Evolutionary conservation across 2,888 invertebrate genomes (phyloP).

Genomic region (Macropis europaea): DNA sequence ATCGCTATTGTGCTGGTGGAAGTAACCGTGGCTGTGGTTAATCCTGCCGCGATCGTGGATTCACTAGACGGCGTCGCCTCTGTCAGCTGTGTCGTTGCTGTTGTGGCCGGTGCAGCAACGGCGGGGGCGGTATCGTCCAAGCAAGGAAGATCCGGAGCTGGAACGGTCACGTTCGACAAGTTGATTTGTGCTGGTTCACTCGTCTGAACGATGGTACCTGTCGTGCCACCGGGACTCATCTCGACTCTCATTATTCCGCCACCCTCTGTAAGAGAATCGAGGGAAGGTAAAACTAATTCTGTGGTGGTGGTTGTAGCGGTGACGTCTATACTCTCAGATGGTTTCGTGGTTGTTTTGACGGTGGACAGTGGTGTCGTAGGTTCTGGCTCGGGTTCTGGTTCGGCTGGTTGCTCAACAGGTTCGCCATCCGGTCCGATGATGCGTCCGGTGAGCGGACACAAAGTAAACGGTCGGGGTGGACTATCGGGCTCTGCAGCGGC

Average conservation of each 20-base stretch:
- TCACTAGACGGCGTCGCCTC: slow-evolving; percentile 43
- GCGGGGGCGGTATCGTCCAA: slow-evolving; percentile 71
- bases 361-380: slow-evolving; percentile 47
- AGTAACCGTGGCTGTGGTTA: slow-evolving; percentile 55
- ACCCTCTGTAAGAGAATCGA: slow-evolving; percentile 73
- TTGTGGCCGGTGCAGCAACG: slow-evolving; percentile 39
- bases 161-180: slow-evolving; percentile 63
- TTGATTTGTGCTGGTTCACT: slow-evolving; percentile 70
- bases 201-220: slow-evolving; percentile 82
- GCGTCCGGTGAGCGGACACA: slow-evolving; percentile 86
- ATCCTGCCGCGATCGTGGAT: slow-evolving; percentile 40
- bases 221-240: slow-evolving; percentile 85
- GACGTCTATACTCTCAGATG: slow-evolving; percentile 42
- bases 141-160: slow-evolving; percentile 75
- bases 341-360: slow-evolving; percentile 40
- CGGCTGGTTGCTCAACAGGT: slow-evolving; percentile 74
- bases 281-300: slow-evolving; percentile 74
- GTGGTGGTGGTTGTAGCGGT: slow-evolving; percentile 56
- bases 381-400: slow-evolving; percentile 55
- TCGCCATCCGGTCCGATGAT: slow-evolving; percentile 77
- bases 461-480: slow-evolving; percentile 85
- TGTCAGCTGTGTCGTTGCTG: slow-evolving; percentile 41
- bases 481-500: slow-evolving; percentile 82
- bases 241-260: slow-evolving; percentile 77
- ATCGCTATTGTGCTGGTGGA: slow-evolving; percentile 56